phyloP scores from a whole-genome alignment of 1,140 invertebrate genomes.

The Portunus trituberculatus region DNA sequence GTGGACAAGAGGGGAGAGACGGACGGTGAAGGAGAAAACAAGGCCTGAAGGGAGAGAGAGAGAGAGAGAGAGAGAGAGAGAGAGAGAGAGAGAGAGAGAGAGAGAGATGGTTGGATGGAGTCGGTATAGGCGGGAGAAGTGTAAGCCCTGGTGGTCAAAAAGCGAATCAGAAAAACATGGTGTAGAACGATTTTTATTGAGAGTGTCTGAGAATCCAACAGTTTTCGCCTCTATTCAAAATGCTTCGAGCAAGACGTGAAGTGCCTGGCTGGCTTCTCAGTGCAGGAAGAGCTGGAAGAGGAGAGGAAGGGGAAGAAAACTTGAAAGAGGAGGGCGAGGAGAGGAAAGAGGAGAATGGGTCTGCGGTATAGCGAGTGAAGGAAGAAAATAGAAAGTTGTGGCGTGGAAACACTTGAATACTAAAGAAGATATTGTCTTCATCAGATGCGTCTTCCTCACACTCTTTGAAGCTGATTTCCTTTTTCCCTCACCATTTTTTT shows the following conservation, averaged over 20 bases:
- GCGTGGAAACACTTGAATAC: neutral
- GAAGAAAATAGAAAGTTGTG: neutral
- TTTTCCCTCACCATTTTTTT: neutral
- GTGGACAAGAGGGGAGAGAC: neutral
- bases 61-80: neutral
- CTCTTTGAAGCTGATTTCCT: neutral
- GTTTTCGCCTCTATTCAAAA: too few relatives aligned
- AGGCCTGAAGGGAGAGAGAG: neutral
- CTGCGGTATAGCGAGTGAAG: neutral
- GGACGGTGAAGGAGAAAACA: neutral
- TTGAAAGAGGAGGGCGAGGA: neutral
- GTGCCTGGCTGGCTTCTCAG: too few relatives aligned
- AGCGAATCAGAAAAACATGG: too few relatives aligned
- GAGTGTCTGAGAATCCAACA: too few relatives aligned
- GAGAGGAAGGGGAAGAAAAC: neutral
- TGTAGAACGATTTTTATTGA: too few relatives aligned
- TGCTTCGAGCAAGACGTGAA: too few relatives aligned
- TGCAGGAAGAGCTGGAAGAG: too few relatives aligned
- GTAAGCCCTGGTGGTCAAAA: too few relatives aligned
- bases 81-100: too few relatives aligned
- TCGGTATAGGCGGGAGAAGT: too few relatives aligned
- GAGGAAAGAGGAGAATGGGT: neutral
- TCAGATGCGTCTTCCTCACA: neutral
- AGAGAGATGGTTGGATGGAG: too few relatives aligned
- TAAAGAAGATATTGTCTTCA: slow-evolving; percentile 23